These are phyloP conservation scores for Drosophila subquinaria DNA, from an alignment of 2,888 invertebrate species.

Conservation along the genomic window DNA sequence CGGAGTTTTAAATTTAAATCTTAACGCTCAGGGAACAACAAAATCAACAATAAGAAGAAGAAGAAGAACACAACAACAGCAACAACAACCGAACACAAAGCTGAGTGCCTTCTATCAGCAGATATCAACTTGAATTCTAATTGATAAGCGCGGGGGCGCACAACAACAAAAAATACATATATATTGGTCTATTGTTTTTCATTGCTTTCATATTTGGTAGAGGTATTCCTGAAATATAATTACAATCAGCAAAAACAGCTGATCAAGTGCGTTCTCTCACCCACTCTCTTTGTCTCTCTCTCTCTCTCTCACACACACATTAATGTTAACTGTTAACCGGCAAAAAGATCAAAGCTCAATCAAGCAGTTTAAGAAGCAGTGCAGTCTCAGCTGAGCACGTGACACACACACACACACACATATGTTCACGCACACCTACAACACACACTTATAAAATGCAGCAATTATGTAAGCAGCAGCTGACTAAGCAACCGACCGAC, in stretches of 20 bases:
- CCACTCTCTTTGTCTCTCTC: not conserved
- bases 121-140: conserved; percentile 39
- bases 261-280: conserved; percentile 12
- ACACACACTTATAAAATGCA: conserved; percentile 19
- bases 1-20: conserved; percentile 47
- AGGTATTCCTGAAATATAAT: not conserved
- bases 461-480: conserved; percentile 58
- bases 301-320: not conserved
- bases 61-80: not conserved
- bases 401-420: conserved; percentile 11
- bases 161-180: not conserved
- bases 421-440: conserved; percentile 2
- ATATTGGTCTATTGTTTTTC: conserved; percentile 11
- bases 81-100: conserved; percentile 1
- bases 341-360: conserved; percentile 17
- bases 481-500: conserved; percentile 26
- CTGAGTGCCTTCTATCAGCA: conserved; percentile 38
- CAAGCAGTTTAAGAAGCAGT: conserved; percentile 12
- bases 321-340: conserved; percentile 10
- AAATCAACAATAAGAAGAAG: not conserved
- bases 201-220: not conserved
- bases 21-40: conserved; percentile 6
- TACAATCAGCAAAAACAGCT: conserved; percentile 28
- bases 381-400: conserved; percentile 20
- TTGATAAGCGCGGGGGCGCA: conserved; percentile 38